phyloP scores from a whole-genome alignment of 2,113 vertebrate genomes.

The Pholis gunnellus region DNA sequence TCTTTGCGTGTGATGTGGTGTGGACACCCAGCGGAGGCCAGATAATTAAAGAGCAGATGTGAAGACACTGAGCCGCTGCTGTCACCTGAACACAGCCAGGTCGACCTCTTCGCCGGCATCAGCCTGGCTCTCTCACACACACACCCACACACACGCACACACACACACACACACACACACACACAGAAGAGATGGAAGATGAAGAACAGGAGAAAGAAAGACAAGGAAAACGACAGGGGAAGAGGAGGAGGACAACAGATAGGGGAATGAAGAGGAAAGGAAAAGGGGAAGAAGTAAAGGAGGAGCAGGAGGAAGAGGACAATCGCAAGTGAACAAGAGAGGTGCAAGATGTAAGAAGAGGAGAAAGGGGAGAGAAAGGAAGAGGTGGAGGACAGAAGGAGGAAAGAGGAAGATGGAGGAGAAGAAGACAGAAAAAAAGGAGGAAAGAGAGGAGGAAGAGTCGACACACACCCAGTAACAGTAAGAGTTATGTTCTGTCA shows the following conservation, averaged over 20 bases:
- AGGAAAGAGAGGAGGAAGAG: background rate
- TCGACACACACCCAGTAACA: background rate
- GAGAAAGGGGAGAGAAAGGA: background rate
- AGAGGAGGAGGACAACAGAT: background rate
- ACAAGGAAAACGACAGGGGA: background rate
- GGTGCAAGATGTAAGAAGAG: background rate
- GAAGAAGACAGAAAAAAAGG: background rate
- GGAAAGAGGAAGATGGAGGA: background rate
- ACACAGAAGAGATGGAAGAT: background rate
- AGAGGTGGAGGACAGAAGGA: too few relatives aligned
- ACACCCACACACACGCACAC: conserved; percentile 1
- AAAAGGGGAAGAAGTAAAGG: background rate
- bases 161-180: conserved; percentile 9
- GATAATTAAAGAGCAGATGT: conserved; percentile 68
- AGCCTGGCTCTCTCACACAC: background rate
- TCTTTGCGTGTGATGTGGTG: conserved; percentile 13
- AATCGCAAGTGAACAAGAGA: background rate
- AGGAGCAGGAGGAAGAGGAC: background rate
- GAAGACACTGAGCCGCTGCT: conserved; percentile 42
- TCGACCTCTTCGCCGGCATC: conserved; percentile 10
- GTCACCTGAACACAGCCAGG: conserved; percentile 35
- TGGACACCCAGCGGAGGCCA: conserved; percentile 32
- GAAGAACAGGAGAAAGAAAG: background rate
- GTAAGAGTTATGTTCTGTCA: conserved; percentile 17
- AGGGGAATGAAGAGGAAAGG: background rate